Base-by-base conservation (phyloP, 2,888 invertebrate species). In the Leistus spinibarbis region DNA sequence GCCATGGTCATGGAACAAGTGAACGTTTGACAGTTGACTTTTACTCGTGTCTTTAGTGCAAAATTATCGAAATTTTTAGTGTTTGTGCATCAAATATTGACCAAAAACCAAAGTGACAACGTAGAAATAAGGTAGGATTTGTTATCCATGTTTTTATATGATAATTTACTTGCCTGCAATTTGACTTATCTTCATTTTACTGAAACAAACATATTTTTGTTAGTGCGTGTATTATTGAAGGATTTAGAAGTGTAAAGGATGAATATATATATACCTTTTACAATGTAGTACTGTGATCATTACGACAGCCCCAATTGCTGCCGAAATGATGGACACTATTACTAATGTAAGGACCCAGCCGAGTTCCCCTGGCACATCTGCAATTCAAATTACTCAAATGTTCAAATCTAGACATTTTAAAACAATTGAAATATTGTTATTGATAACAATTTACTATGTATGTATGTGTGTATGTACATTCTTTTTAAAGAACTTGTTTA, bases 241-340 rank as follows among this genome's bases (percentile, higher is more conserved):
- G 22, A 19, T 16, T 22, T 1, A 63, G 16, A 16, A 22, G 2
- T 62, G 7, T 20, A 17, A 17, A 17, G 2, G 16, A 22, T 10
- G 13, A 16, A 10, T 54, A 54, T 19, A 17, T 24, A 76, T 69
- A 84, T 84, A 90, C 90, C 90, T 90, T 86, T 89, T 87, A 84
- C 91, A 92, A 82, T 91, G 91, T 75, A 92, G 87, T 65, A 91
- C 89, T 79, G 90, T 88, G 82, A 92, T 90, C 92, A 92, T 92
- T 78, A 92, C 87, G 80, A 91, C 90, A 78, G 92, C 92, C 77
- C 92, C 92, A 80, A 92, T 87, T 76, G 91, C 87, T 77, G 92
- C 92, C 76, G 92, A 92, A 80, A 91, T 86, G 80, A 92, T 84
- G 40, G 92, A 92, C 77, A 92, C 92, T 83, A 92, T 91, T 79